Evolutionary conservation across 2,113 vertebrate species (phyloP).

Genomic region (Capreolus pygargus): DNA sequence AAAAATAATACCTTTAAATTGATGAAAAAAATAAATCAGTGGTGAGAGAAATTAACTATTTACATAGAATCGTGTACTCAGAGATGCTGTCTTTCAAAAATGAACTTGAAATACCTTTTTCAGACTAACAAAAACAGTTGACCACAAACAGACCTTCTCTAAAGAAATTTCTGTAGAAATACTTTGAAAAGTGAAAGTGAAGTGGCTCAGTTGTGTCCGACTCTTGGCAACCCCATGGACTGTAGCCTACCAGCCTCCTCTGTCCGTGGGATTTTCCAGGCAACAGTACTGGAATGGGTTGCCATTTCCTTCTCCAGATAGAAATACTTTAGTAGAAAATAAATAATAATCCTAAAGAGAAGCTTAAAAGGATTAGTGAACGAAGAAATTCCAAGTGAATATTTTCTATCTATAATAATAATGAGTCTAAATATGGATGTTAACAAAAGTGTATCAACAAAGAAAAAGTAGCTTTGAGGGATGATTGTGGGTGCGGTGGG

Average conservation of each 20-base stretch:
- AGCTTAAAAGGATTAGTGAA: neutral
- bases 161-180: neutral
- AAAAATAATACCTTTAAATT: neutral
- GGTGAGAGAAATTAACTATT: neutral
- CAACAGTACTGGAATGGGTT: too few species aligned
- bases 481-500: neutral
- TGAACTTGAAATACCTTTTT: neutral
- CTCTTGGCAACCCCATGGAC: too few species aligned
- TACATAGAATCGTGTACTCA: neutral
- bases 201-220: too few species aligned
- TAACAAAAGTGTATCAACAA: neutral
- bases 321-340: neutral
- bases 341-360: neutral
- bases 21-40: neutral
- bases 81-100: neutral
- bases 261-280: too few species aligned
- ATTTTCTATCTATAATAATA: neutral
- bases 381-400: neutral
- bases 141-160: neutral
- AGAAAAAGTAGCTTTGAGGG: neutral
- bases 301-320: neutral
- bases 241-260: too few species aligned
- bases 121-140: neutral
- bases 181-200: neutral
- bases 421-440: neutral